Conservation (phyloP, 2,888 invertebrate species). For the Geotrupes spiniger region DNA sequence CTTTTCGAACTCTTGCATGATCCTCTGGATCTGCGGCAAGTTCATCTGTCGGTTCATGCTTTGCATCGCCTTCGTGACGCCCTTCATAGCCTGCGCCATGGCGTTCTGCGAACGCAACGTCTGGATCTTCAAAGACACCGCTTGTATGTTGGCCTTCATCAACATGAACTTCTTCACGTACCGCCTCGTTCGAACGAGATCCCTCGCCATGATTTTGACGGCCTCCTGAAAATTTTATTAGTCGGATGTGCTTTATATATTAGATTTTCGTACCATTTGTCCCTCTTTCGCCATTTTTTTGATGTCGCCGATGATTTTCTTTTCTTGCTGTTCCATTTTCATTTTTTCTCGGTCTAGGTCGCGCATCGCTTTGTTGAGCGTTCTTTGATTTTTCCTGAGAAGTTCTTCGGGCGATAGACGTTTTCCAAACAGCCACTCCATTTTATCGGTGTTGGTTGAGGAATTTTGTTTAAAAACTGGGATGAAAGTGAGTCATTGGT, state of each 20-base stretch:
- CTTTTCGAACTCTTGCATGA: slow-evolving; percentile 96
- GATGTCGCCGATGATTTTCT: slow-evolving; percentile 96
- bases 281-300: slow-evolving; percentile 99
- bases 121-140: slow-evolving; percentile 31
- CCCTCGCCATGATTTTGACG: slow-evolving; percentile 99
- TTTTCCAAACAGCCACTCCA: slow-evolving; percentile 97
- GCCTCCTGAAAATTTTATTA: slow-evolving; percentile 85
- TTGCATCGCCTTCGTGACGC: slow-evolving; percentile 97
- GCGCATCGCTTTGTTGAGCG: slow-evolving; percentile 96
- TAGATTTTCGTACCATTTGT: slow-evolving; percentile 75
- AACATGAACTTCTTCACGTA: slow-evolving; percentile 98
- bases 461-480: too few relatives aligned
- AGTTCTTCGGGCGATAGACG: slow-evolving; percentile 96
- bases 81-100: slow-evolving; percentile 99
- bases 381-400: slow-evolving; percentile 96
- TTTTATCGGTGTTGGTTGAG: too few relatives aligned
- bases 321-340: slow-evolving; percentile 98
- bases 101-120: slow-evolving; percentile 86
- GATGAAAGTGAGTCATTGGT: too few relatives aligned
- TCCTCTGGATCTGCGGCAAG: slow-evolving; percentile 97
- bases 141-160: slow-evolving; percentile 98
- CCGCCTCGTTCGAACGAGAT: slow-evolving; percentile 90
- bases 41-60: slow-evolving; percentile 97
- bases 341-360: slow-evolving; percentile 91
- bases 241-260: neutral